Conservation (phyloP, 2,113 vertebrate species). For the Mellivora capensis region DNA sequence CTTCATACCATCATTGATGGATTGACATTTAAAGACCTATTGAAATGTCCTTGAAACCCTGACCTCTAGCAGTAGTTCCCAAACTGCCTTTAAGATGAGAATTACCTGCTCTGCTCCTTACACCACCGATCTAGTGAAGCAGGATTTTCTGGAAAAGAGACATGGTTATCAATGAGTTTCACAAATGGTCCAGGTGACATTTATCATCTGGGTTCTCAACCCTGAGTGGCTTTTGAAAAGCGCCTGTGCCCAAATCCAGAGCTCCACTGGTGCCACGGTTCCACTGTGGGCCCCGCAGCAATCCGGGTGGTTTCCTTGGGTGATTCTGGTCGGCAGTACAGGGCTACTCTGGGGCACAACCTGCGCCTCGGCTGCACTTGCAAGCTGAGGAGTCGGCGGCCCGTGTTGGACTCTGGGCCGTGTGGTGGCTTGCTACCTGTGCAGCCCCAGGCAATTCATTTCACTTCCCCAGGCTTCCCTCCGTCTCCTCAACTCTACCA, state of each 20-base stretch:
- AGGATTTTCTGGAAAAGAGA: not conserved
- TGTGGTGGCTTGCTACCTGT: not conserved
- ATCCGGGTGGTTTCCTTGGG: accelerated
- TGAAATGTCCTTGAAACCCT: not conserved
- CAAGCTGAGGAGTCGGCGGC: not conserved
- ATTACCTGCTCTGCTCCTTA: not conserved
- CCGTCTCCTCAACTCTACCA: not conserved
- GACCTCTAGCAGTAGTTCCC: not conserved
- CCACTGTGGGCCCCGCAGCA: too few relatives aligned
- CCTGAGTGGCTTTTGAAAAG: not conserved
- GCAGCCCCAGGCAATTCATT: not conserved
- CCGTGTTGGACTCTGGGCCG: not conserved
- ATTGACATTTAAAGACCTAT: not conserved
- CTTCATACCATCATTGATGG: not conserved
- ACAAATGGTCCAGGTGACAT: not conserved
- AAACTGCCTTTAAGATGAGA: not conserved
- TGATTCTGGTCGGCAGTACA: not conserved
- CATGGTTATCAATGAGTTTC: not conserved
- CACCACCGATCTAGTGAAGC: not conserved
- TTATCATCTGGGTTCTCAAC: not conserved
- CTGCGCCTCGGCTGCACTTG: accelerated
- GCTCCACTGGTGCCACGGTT: not conserved
- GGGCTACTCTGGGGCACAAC: not conserved
- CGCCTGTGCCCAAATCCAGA: not conserved
- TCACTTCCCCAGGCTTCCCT: not conserved